Base-by-base conservation (phyloP, 2,888 invertebrate species). In the Hemithea aestivaria region DNA sequence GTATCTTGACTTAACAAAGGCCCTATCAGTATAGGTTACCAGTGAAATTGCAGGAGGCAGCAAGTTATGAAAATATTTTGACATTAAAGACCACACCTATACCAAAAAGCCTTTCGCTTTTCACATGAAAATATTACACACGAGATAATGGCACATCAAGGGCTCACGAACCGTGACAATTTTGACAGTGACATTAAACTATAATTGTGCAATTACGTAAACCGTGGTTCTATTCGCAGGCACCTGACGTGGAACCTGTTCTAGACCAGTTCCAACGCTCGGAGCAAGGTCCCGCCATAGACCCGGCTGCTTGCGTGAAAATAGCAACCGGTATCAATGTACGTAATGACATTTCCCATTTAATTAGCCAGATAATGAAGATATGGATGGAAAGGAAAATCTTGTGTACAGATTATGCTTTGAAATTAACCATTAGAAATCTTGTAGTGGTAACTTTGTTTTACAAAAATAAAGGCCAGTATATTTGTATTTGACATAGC, bases 221-320 rank as follows among this genome's bases (percentile, higher is more conserved):
- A 72, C 36, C 25, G 41, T 10, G 28, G 45, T 16, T 51, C 44
- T 44, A 30, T 53, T 42, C 52, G 51, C 51, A 48, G 51, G 56
- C 72, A 73, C 73, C 69, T 68, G 77, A 66, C 58, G 46, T 31
- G 53, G 51, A 68, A 72, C 73, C 66, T 51, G 72, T 73, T 66
- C 39, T 47, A 60, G 70, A 82, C 82, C 77, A 68, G 83, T 81
- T 74, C 57, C 45, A 36, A 53, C 51, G 62, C 65, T 61, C 55
- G 55, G 65, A 67, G 73, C 82, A 81, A 83, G 82, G 84, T 82
- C 82, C 67, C 70, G 66, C 60, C 73, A 68, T 68, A 72, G 67
- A 64, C 67, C 55, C 59, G 60, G 60, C 40, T 40, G 36, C 32
- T 45, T 34, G 45, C 43, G 33, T 35, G 48, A 45, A 46, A 48